Evolutionary conservation across 2,888 invertebrate species (phyloP), one percentile per base, ranked within the genome.

Genomic region (Trissonchulus sp.): DNA sequence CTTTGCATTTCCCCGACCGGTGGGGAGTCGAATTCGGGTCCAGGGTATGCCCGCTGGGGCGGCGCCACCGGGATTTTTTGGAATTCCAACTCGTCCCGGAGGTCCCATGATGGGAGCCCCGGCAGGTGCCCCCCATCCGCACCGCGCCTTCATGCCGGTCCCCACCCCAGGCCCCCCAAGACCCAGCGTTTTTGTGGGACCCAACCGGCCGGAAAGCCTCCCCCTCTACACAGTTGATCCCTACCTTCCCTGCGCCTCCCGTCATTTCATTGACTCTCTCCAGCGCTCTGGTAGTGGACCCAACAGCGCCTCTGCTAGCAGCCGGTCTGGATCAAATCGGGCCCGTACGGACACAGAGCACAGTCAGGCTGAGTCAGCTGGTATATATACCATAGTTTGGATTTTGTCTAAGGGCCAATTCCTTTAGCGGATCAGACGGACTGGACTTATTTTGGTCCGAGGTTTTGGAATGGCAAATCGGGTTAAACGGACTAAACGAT

Each of bases 211-310:
- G 30, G 28, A 1, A 1, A 34, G 33, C 15, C 35, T 76, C 31
- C 76, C 76, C 37, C 75, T 77, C 77, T 79, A 60, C 65, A 84
- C 88, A 75, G 89, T 90, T 78, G 90, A 90, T 85, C 89, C 89
- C 38, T 90, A 90, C 81, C 85, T 91, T 79, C 90, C 90, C 0
- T 91, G 91, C 73, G 68, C 76, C 33, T 76, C 74, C 37, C 73
- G 76, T 1, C 74, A 76, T 33, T 77, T 68, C 68, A 68, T 48
- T 28, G 60, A 65, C 31, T 38, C 38, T 3, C 71, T 34, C 3
- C 37, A 31, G 18, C 63, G 76, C n/a, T n/a, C n/a, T n/a, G n/a
- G n/a, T n/a, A n/a, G n/a, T n/a, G n/a, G n/a, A n/a, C n/a, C n/a
- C n/a, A n/a, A n/a, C n/a, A n/a, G n/a, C n/a, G n/a, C n/a, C n/a